phyloP scores from a whole-genome alignment of 1,140 invertebrate genomes.

The Drosophila micromelanica region DNA sequence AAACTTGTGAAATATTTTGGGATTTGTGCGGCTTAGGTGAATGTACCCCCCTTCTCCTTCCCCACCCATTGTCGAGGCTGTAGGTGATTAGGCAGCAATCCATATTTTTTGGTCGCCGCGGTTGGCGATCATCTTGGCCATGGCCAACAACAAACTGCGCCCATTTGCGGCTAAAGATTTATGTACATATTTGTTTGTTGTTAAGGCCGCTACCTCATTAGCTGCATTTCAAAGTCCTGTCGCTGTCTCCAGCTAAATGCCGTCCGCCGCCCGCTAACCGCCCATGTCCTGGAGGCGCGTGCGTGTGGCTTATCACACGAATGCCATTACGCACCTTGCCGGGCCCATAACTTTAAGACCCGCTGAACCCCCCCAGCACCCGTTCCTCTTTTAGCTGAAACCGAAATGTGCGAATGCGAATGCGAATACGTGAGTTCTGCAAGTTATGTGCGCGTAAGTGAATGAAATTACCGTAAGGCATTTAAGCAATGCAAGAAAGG shows the following conservation, averaged over 20 bases:
- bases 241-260: background rate
- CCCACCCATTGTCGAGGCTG: conserved; percentile 10
- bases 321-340: conserved; percentile 77
- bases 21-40: conserved; percentile 76
- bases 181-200: conserved; percentile 73
- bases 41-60: conserved; percentile 13
- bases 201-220: conserved; percentile 64
- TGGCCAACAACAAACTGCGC: conserved; percentile 49
- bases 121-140: conserved; percentile 48
- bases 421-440: conserved; percentile 82
- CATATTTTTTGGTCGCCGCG: conserved; percentile 52
- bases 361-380: conserved; percentile 4
- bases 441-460: conserved; percentile 83
- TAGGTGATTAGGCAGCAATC: conserved; percentile 79
- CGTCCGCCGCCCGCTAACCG: background rate
- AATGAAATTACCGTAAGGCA: conserved; percentile 83
- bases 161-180: conserved; percentile 65
- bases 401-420: conserved; percentile 47
- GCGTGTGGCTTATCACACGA: conserved; percentile 78
- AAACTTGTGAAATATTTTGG: conserved; percentile 83
- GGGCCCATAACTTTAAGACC: conserved; percentile 36
- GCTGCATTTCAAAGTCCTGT: conserved; percentile 63
- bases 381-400: conserved; percentile 27
- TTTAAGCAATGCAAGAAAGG: conserved; percentile 76
- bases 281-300: conserved; percentile 65